Evolutionary conservation across 2,113 vertebrate species (phyloP), one percentile per base, ranked within the genome.

Genomic region (Rostratula benghalensis): DNA sequence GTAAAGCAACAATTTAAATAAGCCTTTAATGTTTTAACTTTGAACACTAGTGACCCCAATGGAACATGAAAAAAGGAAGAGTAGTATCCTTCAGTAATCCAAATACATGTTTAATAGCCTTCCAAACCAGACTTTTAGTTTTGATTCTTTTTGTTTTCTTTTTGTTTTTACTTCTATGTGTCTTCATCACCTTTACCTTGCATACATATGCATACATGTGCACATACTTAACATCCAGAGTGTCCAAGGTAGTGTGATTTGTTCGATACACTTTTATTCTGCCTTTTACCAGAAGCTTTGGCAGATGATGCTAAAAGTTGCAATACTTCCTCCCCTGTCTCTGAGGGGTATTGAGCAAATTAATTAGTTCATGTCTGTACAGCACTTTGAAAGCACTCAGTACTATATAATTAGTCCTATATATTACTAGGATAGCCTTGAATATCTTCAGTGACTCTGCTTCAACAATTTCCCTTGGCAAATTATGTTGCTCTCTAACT

Each of bases 321-420:
- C 45, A 77, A 28, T 69, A 33, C 28, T 79, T 93, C 24, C 5
- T 19, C 6, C 61, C 11, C 37, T 61, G 27, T 84, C 73, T 91
- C 92, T 75, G 31, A 94, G 2, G 21, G 13, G 18, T 71, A 53
- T 54, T 85, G 65, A 91, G 54, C 46, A 93, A 57, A 97, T 95
- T 91, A 95, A 95, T 95, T 96, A 89, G 74, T 89, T 94, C 83
- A 59, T 85, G 83, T 85, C 77, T 71, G 60, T 84, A 93, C 53
- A 93, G 57, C 51, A 84, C 33, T 93, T 80, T 87, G 77, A 89
- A 97, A 93, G 81, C 33, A 94, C 57, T 79, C 83, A 91, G 61
- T 85, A 31, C 45, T 87, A 51, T 90, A 60, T 89, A 95, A 85
- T 92, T 95, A 92, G 78, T 79, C 59, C 46, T 83, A 75, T 85